phyloP scores from a whole-genome alignment of 1,140 invertebrate genomes.

The Zaprionus kolodkinae region DNA sequence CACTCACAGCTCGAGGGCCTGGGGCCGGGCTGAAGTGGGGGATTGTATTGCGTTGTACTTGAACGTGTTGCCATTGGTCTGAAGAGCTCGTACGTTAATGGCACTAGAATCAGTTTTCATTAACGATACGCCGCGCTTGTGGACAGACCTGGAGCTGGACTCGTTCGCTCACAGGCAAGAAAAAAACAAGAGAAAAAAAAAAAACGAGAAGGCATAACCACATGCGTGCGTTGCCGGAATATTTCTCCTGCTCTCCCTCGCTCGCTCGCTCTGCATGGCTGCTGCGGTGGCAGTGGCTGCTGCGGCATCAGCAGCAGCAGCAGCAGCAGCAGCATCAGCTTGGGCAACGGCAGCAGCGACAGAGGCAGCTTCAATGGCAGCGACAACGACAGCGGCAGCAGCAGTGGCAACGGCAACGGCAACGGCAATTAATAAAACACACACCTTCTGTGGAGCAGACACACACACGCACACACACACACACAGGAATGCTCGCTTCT shows the following conservation, averaged over 20 bases:
- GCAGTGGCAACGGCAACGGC: slow-evolving; percentile 27
- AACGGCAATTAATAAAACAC: slow-evolving; percentile 79
- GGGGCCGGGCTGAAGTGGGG: slow-evolving; percentile 11
- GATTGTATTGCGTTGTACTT: slow-evolving; percentile 55
- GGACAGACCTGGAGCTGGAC: slow-evolving; percentile 46
- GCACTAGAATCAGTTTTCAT: slow-evolving; percentile 83
- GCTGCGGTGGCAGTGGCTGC: slow-evolving; percentile 51
- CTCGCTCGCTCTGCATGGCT: slow-evolving; percentile 29
- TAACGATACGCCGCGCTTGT: slow-evolving; percentile 69
- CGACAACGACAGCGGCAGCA: slow-evolving; percentile 6
- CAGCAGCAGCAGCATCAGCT: slow-evolving; percentile 11
- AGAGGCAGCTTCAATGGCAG: slow-evolving; percentile 10
- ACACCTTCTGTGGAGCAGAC: slow-evolving; percentile 68
- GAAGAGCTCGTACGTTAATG: slow-evolving; percentile 78
- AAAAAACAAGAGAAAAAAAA: slow-evolving; percentile 1
- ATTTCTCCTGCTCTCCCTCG: slow-evolving; percentile 49
- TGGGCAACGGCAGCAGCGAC: not conserved
- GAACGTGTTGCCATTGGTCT: slow-evolving; percentile 63
- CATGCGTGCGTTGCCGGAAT: slow-evolving; percentile 76
- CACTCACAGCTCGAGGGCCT: slow-evolving; percentile 56
- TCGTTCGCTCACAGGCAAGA: not conserved
- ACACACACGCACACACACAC: slow-evolving; percentile 4
- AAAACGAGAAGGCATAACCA: slow-evolving; percentile 44
- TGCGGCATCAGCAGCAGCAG: slow-evolving; percentile 22
- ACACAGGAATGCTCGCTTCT: not conserved